Percentiles rank a stretch among this genome's conserved stretches.
These are phyloP conservation scores for Latrodectus hesperus DNA, from an alignment of 2,888 invertebrate species.

Conservation along the genomic window DNA sequence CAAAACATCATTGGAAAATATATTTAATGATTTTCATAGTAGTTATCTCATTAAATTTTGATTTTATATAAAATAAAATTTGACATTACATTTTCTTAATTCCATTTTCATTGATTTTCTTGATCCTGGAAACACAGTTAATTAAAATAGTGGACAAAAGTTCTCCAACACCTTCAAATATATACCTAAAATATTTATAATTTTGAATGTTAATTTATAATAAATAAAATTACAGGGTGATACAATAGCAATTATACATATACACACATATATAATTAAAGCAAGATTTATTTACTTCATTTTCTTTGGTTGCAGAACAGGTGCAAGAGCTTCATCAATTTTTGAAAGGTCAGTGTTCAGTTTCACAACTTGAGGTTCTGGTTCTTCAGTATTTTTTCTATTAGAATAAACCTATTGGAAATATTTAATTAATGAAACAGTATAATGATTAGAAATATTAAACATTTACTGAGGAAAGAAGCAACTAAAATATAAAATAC, in stretches of 20 bases:
- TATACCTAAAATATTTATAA: slow-evolving; percentile 80
- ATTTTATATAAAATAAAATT: slow-evolving; percentile 31
- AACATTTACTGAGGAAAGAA: too few relatives aligned
- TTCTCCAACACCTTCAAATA: slow-evolving; percentile 92
- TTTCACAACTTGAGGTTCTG: slow-evolving; percentile 84
- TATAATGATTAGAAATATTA: too few relatives aligned
- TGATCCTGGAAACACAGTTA: slow-evolving; percentile 86
- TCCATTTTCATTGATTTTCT: slow-evolving; percentile 85
- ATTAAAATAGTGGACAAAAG: slow-evolving; percentile 86
- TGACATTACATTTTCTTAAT: slow-evolving; percentile 83
- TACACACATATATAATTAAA: slow-evolving; percentile 3
- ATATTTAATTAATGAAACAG: too few relatives aligned
- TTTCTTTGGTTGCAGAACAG: slow-evolving; percentile 85
- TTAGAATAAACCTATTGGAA: slow-evolving; percentile 72
- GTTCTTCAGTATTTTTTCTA: slow-evolving; percentile 84
- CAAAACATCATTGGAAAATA: background rate
- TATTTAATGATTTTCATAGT: background rate
- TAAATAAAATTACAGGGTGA: slow-evolving; percentile 71
- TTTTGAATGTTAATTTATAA: too few relatives aligned
- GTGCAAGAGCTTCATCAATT: slow-evolving; percentile 85
- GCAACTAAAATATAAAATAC: too few relatives aligned
- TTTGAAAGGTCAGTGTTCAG: slow-evolving; percentile 85
- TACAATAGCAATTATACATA: background rate
- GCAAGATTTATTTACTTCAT: slow-evolving; percentile 79
- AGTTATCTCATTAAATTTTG: background rate